Conservation (phyloP, 2,113 vertebrate genomes). For the Xerus inauris region DNA sequence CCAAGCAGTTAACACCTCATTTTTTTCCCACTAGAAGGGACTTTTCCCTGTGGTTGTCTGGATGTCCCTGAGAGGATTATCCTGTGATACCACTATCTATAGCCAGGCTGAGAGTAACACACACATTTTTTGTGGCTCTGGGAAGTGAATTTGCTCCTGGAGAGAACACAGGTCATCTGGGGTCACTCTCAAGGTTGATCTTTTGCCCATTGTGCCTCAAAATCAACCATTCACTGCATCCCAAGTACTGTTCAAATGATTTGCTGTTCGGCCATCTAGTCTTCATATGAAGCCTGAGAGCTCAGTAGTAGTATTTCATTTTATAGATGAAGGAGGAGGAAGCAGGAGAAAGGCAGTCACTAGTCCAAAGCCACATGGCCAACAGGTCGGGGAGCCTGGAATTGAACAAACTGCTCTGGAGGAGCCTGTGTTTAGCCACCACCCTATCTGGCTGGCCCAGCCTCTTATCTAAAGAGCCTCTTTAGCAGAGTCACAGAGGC, state of each 20-base stretch:
- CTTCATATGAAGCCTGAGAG: not conserved
- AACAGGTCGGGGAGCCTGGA: not conserved
- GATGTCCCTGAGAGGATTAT: conserved; percentile 55
- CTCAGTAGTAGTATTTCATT: not conserved
- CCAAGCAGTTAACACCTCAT: conserved; percentile 34
- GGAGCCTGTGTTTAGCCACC: not conserved
- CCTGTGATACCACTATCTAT: conserved; percentile 13
- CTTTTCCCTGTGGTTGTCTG: conserved; percentile 24
- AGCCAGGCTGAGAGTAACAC: not conserved
- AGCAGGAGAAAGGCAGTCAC: not conserved
- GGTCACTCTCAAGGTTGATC: not conserved
- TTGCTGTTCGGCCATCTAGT: not conserved
- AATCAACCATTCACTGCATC: fast-evolving
- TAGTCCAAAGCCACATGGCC: not conserved
- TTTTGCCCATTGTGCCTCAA: not conserved
- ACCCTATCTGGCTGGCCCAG: not conserved
- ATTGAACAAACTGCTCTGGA: not conserved
- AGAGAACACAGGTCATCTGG: fast-evolving
- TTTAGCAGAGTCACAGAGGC: not conserved
- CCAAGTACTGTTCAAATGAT: not conserved
- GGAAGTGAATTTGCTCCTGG: not conserved
- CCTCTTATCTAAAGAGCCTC: not conserved
- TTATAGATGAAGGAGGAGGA: conserved; percentile 5
- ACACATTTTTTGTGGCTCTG: not conserved
- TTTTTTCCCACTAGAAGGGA: conserved; percentile 52